Conservation (phyloP, 2,797 vertebrate species). For the Mastacembelus armatus region DNA sequence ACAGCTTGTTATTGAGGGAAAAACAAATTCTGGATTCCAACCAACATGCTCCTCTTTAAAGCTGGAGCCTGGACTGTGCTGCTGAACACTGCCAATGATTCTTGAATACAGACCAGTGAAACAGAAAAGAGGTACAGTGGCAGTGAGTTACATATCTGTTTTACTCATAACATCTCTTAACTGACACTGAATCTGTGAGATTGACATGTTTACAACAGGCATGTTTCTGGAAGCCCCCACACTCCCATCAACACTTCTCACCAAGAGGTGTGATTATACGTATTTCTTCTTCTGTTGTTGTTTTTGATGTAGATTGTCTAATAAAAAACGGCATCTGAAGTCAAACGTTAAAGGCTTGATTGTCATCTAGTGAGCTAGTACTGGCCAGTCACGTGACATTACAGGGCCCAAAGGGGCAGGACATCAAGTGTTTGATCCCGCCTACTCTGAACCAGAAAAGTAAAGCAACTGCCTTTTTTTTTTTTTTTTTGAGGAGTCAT, state of each 20-base stretch:
- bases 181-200: constrained; percentile 43
- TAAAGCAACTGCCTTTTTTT: constrained; percentile 48
- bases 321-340: constrained; percentile 23
- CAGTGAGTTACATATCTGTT: constrained; percentile 12
- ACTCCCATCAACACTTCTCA: constrained; percentile 1
- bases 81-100: neutral
- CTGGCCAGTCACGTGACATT: constrained; percentile 17
- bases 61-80: neutral
- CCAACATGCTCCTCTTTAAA: neutral
- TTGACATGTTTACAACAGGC: constrained; percentile 63
- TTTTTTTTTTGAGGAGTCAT: constrained; percentile 79
- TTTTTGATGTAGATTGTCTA: constrained; percentile 7
- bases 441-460: constrained; percentile 35
- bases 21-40: neutral
- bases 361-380: constrained; percentile 4
- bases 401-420: constrained; percentile 33
- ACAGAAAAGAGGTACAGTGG: neutral
- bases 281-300: constrained; percentile 7
- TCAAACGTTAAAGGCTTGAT: neutral
- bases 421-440: constrained; percentile 9
- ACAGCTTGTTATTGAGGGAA: neutral
- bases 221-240: neutral
- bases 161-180: too few relatives aligned
- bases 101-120: neutral
- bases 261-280: neutral